phyloP scores from a whole-genome alignment of 2,888 invertebrate genomes.

The Nemoura dubitans region DNA sequence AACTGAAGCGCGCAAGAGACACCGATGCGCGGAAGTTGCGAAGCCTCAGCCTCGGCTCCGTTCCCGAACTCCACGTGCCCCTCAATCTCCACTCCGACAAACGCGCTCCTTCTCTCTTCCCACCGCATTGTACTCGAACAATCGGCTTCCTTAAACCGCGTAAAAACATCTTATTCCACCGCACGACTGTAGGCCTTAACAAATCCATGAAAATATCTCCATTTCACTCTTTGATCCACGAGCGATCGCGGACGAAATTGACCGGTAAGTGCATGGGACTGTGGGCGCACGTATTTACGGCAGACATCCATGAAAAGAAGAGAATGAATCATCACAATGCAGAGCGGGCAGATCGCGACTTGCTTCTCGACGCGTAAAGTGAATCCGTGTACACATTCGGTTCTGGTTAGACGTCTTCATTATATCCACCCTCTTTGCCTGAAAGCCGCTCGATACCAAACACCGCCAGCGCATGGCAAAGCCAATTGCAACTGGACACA shows the following conservation, averaged over 20 bases:
- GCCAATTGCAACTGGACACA: slow-evolving; percentile 37
- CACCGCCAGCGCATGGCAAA: not conserved
- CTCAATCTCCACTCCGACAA: not conserved
- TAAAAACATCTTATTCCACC: not conserved
- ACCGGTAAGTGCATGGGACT: not conserved
- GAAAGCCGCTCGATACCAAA: slow-evolving; percentile 22
- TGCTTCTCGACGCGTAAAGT: not conserved
- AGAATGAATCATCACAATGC: slow-evolving; percentile 38
- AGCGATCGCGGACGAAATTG: slow-evolving; percentile 1
- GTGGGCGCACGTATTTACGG: slow-evolving; percentile 34
- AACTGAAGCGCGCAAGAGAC: not conserved
- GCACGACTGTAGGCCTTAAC: slow-evolving; percentile 34
- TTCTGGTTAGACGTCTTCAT: slow-evolving; percentile 35
- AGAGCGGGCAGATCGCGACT: not conserved
- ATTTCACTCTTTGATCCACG: not conserved
- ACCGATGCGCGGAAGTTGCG: not conserved
- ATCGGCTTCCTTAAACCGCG: slow-evolving; percentile 22
- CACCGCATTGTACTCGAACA: slow-evolving; percentile 29
- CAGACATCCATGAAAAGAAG: not conserved
- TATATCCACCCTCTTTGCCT: slow-evolving; percentile 16
- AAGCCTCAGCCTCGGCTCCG: no score
- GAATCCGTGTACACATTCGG: slow-evolving; percentile 19
- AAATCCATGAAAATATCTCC: not conserved
- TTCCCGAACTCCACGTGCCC: not conserved
- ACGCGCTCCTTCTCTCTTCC: not conserved